Percentiles rank a stretch among this genome's conserved stretches.
phyloP scores from a whole-genome alignment of 2,888 invertebrate species.

The Ischnura elegans region DNA sequence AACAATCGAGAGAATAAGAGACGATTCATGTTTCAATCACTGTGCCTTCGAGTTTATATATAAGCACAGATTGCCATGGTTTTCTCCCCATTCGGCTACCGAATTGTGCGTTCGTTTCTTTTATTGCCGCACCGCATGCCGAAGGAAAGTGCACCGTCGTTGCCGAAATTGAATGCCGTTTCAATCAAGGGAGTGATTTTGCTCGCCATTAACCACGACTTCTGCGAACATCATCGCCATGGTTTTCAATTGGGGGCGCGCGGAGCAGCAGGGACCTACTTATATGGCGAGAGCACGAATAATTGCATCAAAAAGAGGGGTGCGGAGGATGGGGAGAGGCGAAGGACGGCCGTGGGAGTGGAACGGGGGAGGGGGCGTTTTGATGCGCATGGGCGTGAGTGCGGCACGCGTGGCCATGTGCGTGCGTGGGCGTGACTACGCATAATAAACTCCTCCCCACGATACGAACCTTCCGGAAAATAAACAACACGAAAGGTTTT shows the following conservation, averaged over 20 bases:
- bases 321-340: background rate
- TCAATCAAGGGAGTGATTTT: background rate
- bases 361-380: background rate
- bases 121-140: background rate
- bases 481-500: too few relatives aligned
- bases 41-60: too few relatives aligned
- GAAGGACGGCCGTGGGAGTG: conserved; percentile 14
- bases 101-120: background rate
- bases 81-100: too few relatives aligned
- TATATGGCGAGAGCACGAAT: background rate
- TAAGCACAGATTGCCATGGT: too few relatives aligned
- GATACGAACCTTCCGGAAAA: background rate
- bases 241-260: background rate
- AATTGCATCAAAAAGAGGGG: background rate
- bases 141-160: background rate
- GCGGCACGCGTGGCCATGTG: background rate
- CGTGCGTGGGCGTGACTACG: background rate
- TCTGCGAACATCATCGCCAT: background rate
- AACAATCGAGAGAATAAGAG: too few relatives aligned
- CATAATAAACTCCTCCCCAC: background rate
- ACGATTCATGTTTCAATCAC: too few relatives aligned
- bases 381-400: background rate
- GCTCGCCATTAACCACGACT: background rate
- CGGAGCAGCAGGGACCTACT: background rate
- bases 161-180: background rate